These are phyloP conservation scores for Melanotaenia pygmaea DNA, from an alignment of 2,797 vertebrate genomes.

Conservation along the genomic window DNA sequence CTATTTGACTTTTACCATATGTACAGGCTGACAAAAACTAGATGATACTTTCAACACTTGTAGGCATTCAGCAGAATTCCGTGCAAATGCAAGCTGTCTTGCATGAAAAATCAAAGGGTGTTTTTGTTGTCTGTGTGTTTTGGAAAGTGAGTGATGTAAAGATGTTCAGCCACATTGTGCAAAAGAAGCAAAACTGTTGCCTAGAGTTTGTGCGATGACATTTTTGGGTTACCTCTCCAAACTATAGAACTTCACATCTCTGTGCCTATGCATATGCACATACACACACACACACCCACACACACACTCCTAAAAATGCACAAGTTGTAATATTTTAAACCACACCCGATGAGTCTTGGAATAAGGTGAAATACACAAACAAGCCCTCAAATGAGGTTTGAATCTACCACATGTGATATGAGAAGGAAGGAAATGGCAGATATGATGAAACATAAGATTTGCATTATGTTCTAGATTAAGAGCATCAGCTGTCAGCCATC, in stretches of 20 bases:
- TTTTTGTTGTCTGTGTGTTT: conserved; percentile 31
- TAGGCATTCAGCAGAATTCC: conserved; percentile 40
- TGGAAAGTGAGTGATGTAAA: conserved; percentile 55
- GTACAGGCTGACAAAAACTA: not conserved
- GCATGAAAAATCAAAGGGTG: conserved; percentile 46
- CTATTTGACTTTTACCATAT: conserved; percentile 7
- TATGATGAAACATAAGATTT: not conserved
- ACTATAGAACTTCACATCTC: conserved; percentile 30
- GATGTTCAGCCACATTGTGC: conserved; percentile 40
- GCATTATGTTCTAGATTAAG: not conserved
- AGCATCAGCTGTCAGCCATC: not conserved
- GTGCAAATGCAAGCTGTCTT: conserved; percentile 18
- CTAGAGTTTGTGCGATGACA: conserved; percentile 73
- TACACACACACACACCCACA: conserved; percentile 17
- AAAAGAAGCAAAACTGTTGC: conserved; percentile 49
- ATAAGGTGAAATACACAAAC: conserved; percentile 28
- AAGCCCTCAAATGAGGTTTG: conserved; percentile 47
- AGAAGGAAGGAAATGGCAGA: not conserved
- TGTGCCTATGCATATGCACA: conserved; percentile 3
- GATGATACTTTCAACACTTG: not conserved
- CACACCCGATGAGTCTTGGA: conserved; percentile 8
- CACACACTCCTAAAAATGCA: conserved; percentile 14
- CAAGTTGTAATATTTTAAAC: conserved; percentile 31
- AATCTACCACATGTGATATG: conserved; percentile 18
- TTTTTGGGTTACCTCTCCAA: conserved; percentile 79